Percentiles rank a stretch among this genome's conserved stretches.
These are phyloP conservation scores for Drosophila birchii DNA, from an alignment of 2,888 invertebrate species.

Conservation along the genomic window DNA sequence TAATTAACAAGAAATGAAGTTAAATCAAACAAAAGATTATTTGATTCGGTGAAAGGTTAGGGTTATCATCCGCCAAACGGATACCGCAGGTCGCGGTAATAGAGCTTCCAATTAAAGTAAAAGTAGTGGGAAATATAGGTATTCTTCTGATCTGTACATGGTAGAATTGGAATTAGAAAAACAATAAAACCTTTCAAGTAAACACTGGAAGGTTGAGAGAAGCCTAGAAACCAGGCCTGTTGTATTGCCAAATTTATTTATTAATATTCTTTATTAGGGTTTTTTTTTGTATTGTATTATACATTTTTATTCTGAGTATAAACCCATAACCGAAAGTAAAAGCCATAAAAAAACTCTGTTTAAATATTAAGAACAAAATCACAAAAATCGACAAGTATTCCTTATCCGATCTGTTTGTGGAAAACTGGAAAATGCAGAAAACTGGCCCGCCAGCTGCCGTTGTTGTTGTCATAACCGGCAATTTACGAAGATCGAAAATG, in stretches of 20 bases:
- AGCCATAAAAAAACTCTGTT: conserved; percentile 4
- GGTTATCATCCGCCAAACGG: background rate
- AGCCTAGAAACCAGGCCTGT: too few species aligned
- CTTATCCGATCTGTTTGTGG: conserved; percentile 2
- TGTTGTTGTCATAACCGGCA: conserved; percentile 39
- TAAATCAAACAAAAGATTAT: conserved; percentile 51
- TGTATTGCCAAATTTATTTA: too few species aligned
- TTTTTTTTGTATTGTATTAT: too few species aligned
- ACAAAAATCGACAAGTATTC: conserved; percentile 40
- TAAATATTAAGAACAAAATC: conserved; percentile 67
- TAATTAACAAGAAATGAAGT: conserved; percentile 74
- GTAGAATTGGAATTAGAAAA: background rate
- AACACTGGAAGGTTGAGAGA: too few species aligned
- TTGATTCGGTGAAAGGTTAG: conserved; percentile 49
- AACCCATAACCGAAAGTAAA: too few species aligned
- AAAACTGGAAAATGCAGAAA: conserved; percentile 42
- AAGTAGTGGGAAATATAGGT: conserved; percentile 2
- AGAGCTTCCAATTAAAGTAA: conserved; percentile 1
- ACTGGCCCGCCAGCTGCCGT: conserved; percentile 19
- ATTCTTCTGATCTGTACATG: background rate
- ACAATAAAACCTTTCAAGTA: too few species aligned
- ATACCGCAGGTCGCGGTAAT: background rate
- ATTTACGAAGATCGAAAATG: conserved; percentile 27
- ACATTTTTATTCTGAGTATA: too few species aligned
- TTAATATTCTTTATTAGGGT: too few species aligned